phyloP scores from a whole-genome alignment of 2,113 vertebrate species.

The Narcine bancroftii region DNA sequence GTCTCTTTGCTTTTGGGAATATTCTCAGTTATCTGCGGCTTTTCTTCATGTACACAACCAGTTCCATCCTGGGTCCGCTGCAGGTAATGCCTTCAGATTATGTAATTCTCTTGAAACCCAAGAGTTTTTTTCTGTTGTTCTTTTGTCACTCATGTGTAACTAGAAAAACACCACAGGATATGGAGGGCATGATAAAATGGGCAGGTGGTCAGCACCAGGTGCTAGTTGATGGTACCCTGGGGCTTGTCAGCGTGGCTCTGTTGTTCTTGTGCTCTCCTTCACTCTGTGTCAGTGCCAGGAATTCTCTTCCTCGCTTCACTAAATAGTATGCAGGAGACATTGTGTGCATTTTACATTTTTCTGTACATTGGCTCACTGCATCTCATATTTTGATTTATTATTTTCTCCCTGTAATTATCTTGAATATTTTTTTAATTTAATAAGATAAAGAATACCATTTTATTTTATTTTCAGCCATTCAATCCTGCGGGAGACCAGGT shows the following conservation, averaged over 20 bases:
- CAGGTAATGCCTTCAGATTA: slow-evolving; percentile 62
- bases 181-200: background rate
- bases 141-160: background rate
- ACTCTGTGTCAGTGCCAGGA: background rate
- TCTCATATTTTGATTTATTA: background rate
- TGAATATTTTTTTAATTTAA: background rate
- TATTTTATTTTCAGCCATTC: background rate
- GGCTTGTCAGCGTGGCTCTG: background rate
- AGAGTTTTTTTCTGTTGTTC: background rate
- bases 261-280: background rate
- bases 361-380: background rate
- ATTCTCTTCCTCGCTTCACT: background rate
- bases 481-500: background rate
- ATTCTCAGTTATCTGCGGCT: slow-evolving; percentile 92
- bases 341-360: background rate
- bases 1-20: slow-evolving; percentile 94
- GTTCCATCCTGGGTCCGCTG: slow-evolving; percentile 89
- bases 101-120: background rate
- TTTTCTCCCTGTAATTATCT: background rate
- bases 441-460: background rate
- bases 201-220: background rate
- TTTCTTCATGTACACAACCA: slow-evolving; percentile 99
- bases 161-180: background rate
- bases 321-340: background rate
- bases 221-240: background rate